phyloP scores from a whole-genome alignment of 2,888 invertebrate genomes.

The Agriopis leucophaearia region DNA sequence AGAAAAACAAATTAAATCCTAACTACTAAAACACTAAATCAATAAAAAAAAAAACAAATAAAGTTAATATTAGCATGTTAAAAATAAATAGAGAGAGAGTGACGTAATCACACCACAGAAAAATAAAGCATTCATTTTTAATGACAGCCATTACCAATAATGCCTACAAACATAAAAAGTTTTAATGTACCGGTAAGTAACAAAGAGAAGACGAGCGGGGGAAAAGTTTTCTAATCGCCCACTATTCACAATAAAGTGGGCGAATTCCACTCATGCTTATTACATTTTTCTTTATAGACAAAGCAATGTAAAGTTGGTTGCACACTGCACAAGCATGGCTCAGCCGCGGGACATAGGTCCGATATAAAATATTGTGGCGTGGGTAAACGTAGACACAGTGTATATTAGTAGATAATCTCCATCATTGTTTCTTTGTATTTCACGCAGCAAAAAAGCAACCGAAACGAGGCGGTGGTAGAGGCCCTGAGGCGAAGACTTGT shows the following conservation, averaged over 20 bases:
- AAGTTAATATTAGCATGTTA: not conserved
- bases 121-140: conserved; percentile 50
- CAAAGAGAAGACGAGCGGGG: conserved; percentile 43
- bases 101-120: conserved; percentile 11
- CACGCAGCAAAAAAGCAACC: too few species aligned
- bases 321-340: conserved; percentile 66
- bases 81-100: not conserved
- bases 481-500: too few species aligned
- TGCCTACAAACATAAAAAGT: conserved; percentile 45
- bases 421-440: not conserved
- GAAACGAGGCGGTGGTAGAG: too few species aligned
- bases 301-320: conserved; percentile 69
- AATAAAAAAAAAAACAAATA: not conserved
- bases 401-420: not conserved
- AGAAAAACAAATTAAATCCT: too few species aligned
- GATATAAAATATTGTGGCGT: conserved; percentile 75
- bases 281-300: conserved; percentile 68
- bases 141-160: conserved; percentile 49
- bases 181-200: conserved; percentile 43
- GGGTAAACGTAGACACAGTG: conserved; percentile 60
- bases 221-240: conserved; percentile 64
- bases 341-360: conserved; percentile 71
- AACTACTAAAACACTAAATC: too few species aligned
- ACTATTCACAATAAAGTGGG: conserved; percentile 57
- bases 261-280: conserved; percentile 72